Conservation (phyloP, 2,797 vertebrate species). For the Poeciliopsis infans region DNA sequence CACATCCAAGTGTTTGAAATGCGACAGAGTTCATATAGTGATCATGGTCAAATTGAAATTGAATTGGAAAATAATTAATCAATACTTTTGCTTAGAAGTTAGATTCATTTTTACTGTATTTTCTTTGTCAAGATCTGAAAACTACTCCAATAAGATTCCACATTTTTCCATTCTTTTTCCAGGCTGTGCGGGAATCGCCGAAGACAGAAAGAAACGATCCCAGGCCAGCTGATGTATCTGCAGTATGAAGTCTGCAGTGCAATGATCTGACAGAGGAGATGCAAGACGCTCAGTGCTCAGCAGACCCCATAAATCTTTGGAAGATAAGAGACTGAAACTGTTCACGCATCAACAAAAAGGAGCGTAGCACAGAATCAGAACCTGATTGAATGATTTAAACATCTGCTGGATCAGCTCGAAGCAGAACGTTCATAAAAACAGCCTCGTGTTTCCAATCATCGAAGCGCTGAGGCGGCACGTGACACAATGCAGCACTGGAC, state of each 20-base stretch:
- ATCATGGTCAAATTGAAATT: too few relatives aligned
- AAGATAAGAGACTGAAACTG: neutral
- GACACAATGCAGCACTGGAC: conserved; percentile 51
- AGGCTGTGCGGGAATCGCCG: neutral
- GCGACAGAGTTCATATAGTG: too few relatives aligned
- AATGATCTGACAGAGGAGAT: neutral
- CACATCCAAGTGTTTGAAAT: too few relatives aligned
- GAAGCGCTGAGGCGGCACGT: conserved; percentile 44
- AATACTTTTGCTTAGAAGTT: neutral
- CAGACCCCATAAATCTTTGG: neutral
- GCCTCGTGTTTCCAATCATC: conserved; percentile 67
- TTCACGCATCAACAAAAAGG: neutral
- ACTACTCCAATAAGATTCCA: neutral
- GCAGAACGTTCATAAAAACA: conserved; percentile 50
- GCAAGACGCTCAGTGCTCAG: neutral
- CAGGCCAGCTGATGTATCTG: conserved; percentile 55
- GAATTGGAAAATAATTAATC: too few relatives aligned
- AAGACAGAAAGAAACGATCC: conserved; percentile 34
- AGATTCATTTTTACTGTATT: neutral
- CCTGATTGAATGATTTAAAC: conserved; percentile 4
- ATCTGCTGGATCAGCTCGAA: conserved; percentile 24
- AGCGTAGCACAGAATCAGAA: neutral
- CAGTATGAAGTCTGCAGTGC: conserved; percentile 28
- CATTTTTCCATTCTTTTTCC: neutral
- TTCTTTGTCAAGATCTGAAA: neutral